Evolutionary conservation across 2,797 vertebrate genomes (phyloP).

Genomic region (Mionectes olivaceus): DNA sequence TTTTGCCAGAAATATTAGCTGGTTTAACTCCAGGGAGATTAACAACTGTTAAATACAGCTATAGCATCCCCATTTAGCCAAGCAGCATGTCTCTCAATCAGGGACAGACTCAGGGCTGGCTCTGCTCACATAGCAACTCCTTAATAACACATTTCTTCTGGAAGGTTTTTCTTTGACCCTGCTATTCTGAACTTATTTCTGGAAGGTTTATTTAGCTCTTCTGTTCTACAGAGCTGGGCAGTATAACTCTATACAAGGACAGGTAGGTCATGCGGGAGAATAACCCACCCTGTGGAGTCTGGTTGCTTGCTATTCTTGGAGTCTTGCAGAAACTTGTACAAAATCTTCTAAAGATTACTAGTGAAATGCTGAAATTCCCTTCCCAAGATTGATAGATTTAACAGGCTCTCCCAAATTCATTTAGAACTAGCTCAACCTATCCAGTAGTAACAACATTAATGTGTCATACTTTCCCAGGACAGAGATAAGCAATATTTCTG

Average conservation of each 20-base stretch:
- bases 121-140: background rate
- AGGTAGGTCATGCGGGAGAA: background rate
- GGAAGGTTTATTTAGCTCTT: background rate
- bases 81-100: background rate
- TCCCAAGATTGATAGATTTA: background rate
- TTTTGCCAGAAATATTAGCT: constrained; percentile 5
- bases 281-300: background rate
- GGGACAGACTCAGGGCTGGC: background rate
- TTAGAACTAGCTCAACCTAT: background rate
- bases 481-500: background rate
- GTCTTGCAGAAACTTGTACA: background rate
- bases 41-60: background rate
- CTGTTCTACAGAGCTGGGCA: background rate
- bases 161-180: background rate
- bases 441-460: background rate
- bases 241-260: background rate
- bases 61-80: background rate
- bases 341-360: background rate
- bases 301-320: background rate
- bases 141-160: background rate
- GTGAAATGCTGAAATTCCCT: background rate
- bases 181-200: background rate
- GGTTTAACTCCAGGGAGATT: background rate
- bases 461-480: background rate
- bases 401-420: background rate